These are phyloP conservation scores for Danaus chrysippus DNA, from an alignment of 2,888 invertebrate genomes.

Conservation along the genomic window DNA sequence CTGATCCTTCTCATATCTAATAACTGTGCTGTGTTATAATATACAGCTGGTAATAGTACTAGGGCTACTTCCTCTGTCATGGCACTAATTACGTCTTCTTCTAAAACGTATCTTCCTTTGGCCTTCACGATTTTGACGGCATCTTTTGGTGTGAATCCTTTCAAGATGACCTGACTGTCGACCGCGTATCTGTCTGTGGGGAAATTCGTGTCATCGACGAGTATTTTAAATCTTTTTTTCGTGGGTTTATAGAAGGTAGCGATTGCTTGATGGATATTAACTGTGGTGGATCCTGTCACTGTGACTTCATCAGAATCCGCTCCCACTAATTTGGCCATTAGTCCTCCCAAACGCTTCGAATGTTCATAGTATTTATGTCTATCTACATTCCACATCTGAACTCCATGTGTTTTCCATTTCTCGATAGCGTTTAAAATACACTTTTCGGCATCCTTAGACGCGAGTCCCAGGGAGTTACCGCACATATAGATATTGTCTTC, in stretches of 20 bases:
- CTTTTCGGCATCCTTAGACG: constrained; percentile 58
- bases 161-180: constrained; percentile 60
- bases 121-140: constrained; percentile 60
- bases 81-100: constrained; percentile 56
- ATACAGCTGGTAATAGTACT: constrained; percentile 53
- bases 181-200: constrained; percentile 66
- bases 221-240: constrained; percentile 53
- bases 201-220: constrained; percentile 64
- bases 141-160: constrained; percentile 53
- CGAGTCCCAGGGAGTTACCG: constrained; percentile 64
- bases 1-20: constrained; percentile 59
- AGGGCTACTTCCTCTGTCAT: constrained; percentile 63
- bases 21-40: constrained; percentile 60
- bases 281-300: constrained; percentile 51
- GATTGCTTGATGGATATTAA: constrained; percentile 59
- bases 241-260: constrained; percentile 64
- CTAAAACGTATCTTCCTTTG: constrained; percentile 47
- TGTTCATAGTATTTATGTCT: constrained; percentile 56
- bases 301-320: constrained; percentile 55
- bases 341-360: constrained; percentile 45
- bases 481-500: constrained; percentile 58
- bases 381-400: constrained; percentile 56
- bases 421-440: constrained; percentile 42
- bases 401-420: constrained; percentile 58
- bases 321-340: constrained; percentile 60